Percentiles rank a stretch among this genome's conserved stretches.
These are phyloP conservation scores for Venturia canescens DNA, from an alignment of 1,140 invertebrate species.

Conservation along the genomic window DNA sequence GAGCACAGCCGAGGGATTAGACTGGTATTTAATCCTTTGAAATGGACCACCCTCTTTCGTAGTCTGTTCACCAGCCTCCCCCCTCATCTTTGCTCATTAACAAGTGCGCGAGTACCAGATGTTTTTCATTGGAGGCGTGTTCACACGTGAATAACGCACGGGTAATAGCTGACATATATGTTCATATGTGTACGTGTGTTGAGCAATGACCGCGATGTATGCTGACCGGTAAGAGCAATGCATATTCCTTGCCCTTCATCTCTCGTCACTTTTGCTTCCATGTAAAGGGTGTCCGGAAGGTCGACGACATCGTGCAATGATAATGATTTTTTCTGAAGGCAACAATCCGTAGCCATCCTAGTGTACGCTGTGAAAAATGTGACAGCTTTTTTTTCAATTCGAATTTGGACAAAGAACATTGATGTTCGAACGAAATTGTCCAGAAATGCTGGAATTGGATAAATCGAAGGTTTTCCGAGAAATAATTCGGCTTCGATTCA, in stretches of 20 bases:
- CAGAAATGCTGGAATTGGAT: too few species aligned
- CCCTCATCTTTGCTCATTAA: conserved; percentile 61
- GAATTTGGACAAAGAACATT: too few species aligned
- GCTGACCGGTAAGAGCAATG: conserved; percentile 27
- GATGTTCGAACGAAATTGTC: too few species aligned
- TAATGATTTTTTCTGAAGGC: neutral
- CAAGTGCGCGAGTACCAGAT: conserved; percentile 64
- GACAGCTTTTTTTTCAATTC: too few species aligned
- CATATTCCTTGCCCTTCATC: conserved; percentile 21
- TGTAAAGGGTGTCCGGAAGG: too few species aligned
- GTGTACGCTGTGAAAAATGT: too few species aligned
- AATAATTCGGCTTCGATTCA: too few species aligned
- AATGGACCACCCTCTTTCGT: conserved; percentile 60
- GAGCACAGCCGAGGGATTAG: conserved; percentile 57
- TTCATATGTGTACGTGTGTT: conserved; percentile 1
- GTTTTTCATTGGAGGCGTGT: conserved; percentile 58
- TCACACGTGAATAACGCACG: conserved; percentile 64
- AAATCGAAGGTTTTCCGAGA: too few species aligned
- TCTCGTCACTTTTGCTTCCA: neutral
- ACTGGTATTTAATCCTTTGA: conserved; percentile 66
- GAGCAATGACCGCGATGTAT: conserved; percentile 6
- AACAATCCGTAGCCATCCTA: too few species aligned
- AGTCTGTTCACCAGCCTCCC: conserved; percentile 45
- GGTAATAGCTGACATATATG: conserved; percentile 31
- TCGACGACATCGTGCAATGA: too few species aligned